Conservation (phyloP, 1,140 invertebrate species). For the Hydropsyche tenuis region DNA sequence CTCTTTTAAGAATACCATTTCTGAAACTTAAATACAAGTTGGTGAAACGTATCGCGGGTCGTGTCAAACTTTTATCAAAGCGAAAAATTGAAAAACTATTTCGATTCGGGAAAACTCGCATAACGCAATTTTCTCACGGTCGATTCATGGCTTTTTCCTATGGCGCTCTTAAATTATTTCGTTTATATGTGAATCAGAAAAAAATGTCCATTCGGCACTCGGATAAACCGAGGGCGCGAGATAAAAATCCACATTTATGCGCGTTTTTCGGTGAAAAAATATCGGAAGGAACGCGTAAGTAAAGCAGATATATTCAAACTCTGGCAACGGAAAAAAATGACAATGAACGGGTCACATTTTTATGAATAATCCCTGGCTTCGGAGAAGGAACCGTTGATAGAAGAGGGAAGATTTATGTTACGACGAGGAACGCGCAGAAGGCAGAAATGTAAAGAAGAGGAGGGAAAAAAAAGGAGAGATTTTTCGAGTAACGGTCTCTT, state of each 20-base stretch:
- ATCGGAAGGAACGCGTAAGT: too few relatives aligned
- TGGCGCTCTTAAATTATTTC: not conserved
- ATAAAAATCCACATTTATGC: too few relatives aligned
- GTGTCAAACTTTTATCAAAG: not conserved
- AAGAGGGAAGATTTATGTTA: constrained; percentile 17
- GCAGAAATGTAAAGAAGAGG: not conserved
- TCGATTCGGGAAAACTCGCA: not conserved
- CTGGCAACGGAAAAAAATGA: not conserved
- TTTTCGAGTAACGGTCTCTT: not conserved
- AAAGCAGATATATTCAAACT: constrained; percentile 1
- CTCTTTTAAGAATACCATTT: too few relatives aligned
- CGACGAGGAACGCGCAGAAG: not conserved
- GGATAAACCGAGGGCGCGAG: too few relatives aligned
- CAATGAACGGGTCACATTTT: constrained; percentile 20
- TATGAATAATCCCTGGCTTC: constrained; percentile 14
- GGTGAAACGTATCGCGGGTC: too few relatives aligned
- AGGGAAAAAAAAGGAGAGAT: constrained; percentile 2
- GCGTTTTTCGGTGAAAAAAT: too few relatives aligned
- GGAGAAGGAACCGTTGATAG: constrained; percentile 4
- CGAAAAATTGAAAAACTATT: constrained; percentile 14
- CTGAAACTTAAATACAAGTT: too few relatives aligned
- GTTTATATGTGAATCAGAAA: too few relatives aligned
- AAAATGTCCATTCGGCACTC: too few relatives aligned
- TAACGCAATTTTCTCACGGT: constrained; percentile 1
- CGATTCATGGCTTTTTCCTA: not conserved